phyloP scores from a whole-genome alignment of 2,888 invertebrate genomes.

The Pseudanteris insignis region DNA sequence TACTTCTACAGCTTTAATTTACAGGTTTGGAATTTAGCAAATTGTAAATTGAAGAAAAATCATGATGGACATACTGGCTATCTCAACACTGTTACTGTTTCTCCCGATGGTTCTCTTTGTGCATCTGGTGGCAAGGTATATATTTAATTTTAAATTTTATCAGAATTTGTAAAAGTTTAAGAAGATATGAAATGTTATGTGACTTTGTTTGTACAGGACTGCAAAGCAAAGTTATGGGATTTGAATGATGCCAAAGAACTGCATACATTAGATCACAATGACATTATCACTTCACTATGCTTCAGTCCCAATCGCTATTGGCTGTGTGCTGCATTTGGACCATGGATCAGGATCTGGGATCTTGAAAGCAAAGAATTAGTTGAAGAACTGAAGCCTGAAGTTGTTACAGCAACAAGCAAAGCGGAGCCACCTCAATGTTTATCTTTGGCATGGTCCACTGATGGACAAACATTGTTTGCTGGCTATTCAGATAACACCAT shows the following conservation, averaged over 20 bases:
- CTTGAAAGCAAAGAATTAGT: conserved; percentile 99
- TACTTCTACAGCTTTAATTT: no score
- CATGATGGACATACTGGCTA: conserved; percentile 97
- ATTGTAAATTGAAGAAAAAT: conserved; percentile 98
- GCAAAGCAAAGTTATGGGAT: conserved; percentile 99
- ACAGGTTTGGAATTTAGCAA: conserved; percentile 97
- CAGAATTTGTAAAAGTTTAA: no score
- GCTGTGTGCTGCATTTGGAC: conserved; percentile 99
- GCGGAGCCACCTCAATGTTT: conserved; percentile 95
- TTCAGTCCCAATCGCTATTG: conserved; percentile 99
- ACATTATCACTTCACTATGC: conserved; percentile 96
- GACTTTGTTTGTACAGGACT: conserved; percentile 81
- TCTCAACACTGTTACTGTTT: conserved; percentile 98
- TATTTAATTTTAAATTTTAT: background rate
- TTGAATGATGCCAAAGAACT: conserved; percentile 99
- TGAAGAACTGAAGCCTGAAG: conserved; percentile 95
- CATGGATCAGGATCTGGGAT: conserved; percentile 99
- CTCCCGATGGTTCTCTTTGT: conserved; percentile 98
- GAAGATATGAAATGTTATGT: no score
- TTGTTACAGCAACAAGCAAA: conserved; percentile 76
- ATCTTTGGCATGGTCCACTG: conserved; percentile 98
- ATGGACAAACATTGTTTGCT: conserved; percentile 98
- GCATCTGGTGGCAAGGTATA: conserved; percentile 97
- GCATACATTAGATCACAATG: conserved; percentile 98
- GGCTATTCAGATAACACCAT: conserved; percentile 99